Evolutionary conservation across 2,113 vertebrate genomes (phyloP).

Genomic region (Oreocharis arfaki): DNA sequence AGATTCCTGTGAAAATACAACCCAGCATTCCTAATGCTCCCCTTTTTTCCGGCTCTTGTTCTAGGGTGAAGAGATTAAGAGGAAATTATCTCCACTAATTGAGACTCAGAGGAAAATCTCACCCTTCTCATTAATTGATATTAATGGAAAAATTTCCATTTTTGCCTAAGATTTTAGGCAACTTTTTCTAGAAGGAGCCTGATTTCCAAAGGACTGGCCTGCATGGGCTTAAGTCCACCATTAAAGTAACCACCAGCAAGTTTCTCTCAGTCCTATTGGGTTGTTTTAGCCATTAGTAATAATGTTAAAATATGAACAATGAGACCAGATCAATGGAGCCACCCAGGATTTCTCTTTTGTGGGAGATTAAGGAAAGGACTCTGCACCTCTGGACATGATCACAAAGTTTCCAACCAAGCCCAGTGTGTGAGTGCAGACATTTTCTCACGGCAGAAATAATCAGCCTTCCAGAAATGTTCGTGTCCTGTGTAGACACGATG

Average conservation of each 20-base stretch:
- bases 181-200: background rate
- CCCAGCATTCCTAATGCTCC: fast-evolving
- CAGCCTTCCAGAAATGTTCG: background rate
- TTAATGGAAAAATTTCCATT: background rate
- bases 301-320: background rate
- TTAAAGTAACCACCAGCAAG: background rate
- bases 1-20: background rate
- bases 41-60: background rate
- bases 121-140: background rate
- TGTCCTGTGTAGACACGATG: fast-evolving
- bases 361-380: background rate
- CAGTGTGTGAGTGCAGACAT: background rate
- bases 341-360: background rate
- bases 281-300: background rate
- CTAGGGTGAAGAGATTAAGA: background rate
- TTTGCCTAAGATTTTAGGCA: background rate
- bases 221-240: background rate
- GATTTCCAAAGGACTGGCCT: background rate
- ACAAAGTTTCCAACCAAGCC: background rate
- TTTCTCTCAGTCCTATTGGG: background rate
- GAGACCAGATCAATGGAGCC: background rate
- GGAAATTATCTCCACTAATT: background rate
- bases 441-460: background rate
- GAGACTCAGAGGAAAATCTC: background rate
- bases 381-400: background rate